Base-by-base conservation (phyloP, 2,888 invertebrate genomes). In the Aproaerema taeniolella region DNA sequence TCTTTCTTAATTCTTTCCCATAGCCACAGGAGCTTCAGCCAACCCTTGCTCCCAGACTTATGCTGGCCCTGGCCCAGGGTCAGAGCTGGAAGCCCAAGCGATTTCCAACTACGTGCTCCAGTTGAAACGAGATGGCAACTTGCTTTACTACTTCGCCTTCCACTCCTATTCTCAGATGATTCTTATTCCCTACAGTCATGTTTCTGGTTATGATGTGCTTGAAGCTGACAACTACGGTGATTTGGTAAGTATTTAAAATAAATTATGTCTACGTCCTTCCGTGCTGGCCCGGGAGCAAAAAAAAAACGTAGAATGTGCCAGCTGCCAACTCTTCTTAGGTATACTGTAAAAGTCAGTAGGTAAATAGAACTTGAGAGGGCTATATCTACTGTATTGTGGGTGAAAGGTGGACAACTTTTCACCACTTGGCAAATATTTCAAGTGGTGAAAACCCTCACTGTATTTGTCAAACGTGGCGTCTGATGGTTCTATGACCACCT, bases 131-230 rank as follows among this genome's bases (percentile, higher is more conserved):
- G 45, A 52, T 10, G 59, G 67, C 12, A 65, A 71, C 31, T 28
- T 80, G 24, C 53, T 80, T 11, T 78, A 86, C 41, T 89, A 89
- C 54, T 62, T 89, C 12, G 81, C 88, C 1, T 77, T 89, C 55
- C 89, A 90, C 59, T 88, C 89, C 1, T 89, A 82, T 54, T 86
- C 88, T 0, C 89, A 89, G 52, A 72, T 78, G 68, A 67, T 87
- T 20, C 50, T 88, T 33, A 61, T 87, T 13, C 86, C 88, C 0
- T 86, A 71, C 58, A 87, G 87, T 32, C 74, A 79, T 41, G 56
- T 58, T 0, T 43, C 54, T 0, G 74, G 70, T 0, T 15, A 30
- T 1, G 56, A 58, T 13, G 73, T 71, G 0, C 38, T 73, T 8
- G 49, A 69, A 47, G 65, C 66, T 0, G 42, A 58, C 1, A 79